Conservation (phyloP, 2,888 invertebrate genomes). For the Hydrotaea cyrtoneurina region DNA sequence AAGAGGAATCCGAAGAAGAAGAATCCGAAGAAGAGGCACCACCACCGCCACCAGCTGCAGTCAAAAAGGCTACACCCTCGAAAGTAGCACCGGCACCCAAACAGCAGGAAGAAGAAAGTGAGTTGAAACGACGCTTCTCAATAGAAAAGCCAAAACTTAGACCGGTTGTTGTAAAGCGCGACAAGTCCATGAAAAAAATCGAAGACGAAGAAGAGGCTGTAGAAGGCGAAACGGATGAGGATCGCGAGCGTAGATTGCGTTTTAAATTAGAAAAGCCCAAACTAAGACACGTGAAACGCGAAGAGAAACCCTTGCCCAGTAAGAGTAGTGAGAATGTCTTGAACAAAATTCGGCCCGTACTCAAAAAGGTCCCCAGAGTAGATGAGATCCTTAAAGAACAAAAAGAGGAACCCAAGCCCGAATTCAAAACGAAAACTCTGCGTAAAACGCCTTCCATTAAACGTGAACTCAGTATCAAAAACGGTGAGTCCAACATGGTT, state of each 20-base stretch:
- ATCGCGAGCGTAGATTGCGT: constrained; percentile 77
- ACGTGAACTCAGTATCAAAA: constrained; percentile 77
- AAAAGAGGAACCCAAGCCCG: constrained; percentile 78
- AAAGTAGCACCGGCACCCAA: constrained; percentile 67
- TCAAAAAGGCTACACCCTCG: constrained; percentile 66
- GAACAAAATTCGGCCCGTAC: constrained; percentile 79
- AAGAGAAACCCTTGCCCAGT: constrained; percentile 78
- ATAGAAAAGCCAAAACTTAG: constrained; percentile 79
- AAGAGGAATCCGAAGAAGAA: constrained; percentile 71
- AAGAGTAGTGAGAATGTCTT: constrained; percentile 78
- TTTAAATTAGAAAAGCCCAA: constrained; percentile 80
- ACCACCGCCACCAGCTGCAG: constrained; percentile 57
- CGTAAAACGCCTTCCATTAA: constrained; percentile 78
- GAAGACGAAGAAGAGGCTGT: constrained; percentile 76
- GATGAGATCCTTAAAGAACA: constrained; percentile 78
- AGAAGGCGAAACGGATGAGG: constrained; percentile 78
- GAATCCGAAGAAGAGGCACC: constrained; percentile 66
- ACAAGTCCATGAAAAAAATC: constrained; percentile 78
- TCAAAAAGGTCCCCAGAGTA: constrained; percentile 80
- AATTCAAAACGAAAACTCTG: constrained; percentile 79
- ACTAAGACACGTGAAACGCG: constrained; percentile 79
- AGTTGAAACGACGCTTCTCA: constrained; percentile 79
- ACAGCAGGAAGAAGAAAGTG: constrained; percentile 77
- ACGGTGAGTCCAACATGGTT: constrained; percentile 74
- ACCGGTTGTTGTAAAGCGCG: constrained; percentile 78